phyloP scores from a whole-genome alignment of 2,113 vertebrate species.

The Planiliza haematocheilus region DNA sequence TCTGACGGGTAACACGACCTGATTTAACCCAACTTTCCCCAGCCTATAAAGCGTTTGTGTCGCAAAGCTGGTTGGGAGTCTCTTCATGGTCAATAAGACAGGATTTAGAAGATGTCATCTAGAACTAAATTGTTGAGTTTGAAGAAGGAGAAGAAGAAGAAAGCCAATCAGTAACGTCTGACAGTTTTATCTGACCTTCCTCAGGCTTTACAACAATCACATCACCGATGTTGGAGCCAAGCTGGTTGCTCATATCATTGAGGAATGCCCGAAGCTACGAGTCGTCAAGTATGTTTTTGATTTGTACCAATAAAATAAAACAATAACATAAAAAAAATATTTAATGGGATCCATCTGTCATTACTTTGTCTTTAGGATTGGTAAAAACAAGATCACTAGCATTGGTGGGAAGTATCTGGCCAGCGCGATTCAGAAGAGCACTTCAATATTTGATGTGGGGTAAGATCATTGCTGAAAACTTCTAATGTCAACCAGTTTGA shows the following conservation, averaged over 20 bases:
- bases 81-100: too few relatives aligned
- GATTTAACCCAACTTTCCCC: too few relatives aligned
- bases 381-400: conserved; percentile 89
- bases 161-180: too few relatives aligned
- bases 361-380: conserved; percentile 83
- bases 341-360: too few relatives aligned
- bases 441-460: conserved; percentile 91
- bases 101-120: too few relatives aligned
- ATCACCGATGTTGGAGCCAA: conserved; percentile 93
- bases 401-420: conserved; percentile 90
- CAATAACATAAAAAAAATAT: too few relatives aligned
- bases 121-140: neutral
- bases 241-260: conserved; percentile 89
- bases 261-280: conserved; percentile 88
- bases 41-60: too few relatives aligned
- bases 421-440: conserved; percentile 88
- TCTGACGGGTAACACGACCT: too few relatives aligned
- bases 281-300: conserved; percentile 87
- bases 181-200: conserved; percentile 6
- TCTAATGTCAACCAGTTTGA: too few relatives aligned
- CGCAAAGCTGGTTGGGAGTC: too few relatives aligned
- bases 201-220: conserved; percentile 93
- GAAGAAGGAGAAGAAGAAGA: too few relatives aligned
- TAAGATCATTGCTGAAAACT: conserved; percentile 65
- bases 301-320: neutral